Conservation (phyloP, 2,113 vertebrate genomes). For the Hassar affinis region DNA sequence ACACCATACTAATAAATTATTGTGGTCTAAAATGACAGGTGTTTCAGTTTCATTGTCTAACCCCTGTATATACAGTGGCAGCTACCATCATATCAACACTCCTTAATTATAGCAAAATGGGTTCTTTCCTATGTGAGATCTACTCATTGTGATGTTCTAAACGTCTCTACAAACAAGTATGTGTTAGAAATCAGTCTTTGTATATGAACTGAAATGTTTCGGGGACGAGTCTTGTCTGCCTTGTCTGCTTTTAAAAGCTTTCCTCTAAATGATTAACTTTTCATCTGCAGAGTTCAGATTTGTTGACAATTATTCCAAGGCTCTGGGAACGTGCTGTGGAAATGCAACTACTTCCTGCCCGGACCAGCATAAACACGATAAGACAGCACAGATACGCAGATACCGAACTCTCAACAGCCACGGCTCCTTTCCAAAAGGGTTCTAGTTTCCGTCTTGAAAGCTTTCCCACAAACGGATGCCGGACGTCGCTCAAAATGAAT, state of each 20-base stretch:
- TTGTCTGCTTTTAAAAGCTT: no score
- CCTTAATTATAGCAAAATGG: not conserved
- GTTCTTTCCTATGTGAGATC: not conserved
- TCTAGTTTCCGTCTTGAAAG: not conserved
- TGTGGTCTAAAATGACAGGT: no score
- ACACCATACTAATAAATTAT: no score
- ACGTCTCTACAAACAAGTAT: not conserved
- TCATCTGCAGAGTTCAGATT: not conserved
- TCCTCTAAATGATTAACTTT: constrained; percentile 36
- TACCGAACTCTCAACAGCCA: not conserved
- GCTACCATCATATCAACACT: no score
- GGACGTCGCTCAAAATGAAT: not conserved
- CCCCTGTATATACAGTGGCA: no score
- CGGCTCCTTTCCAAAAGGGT: not conserved
- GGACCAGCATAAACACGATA: constrained; percentile 6
- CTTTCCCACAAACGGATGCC: not conserved
- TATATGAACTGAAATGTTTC: not conserved
- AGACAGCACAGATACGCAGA: not conserved
- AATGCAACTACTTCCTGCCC: not conserved
- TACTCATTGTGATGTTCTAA: not conserved
- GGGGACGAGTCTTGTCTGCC: no score
- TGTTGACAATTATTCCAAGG: not conserved
- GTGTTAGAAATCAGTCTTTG: not conserved
- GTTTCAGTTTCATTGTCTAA: no score
- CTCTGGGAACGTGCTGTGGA: not conserved